Evolutionary conservation across 2,888 invertebrate genomes (phyloP), one percentile per base, ranked within the genome.

Genomic region (Ichneumoninae sp.): DNA sequence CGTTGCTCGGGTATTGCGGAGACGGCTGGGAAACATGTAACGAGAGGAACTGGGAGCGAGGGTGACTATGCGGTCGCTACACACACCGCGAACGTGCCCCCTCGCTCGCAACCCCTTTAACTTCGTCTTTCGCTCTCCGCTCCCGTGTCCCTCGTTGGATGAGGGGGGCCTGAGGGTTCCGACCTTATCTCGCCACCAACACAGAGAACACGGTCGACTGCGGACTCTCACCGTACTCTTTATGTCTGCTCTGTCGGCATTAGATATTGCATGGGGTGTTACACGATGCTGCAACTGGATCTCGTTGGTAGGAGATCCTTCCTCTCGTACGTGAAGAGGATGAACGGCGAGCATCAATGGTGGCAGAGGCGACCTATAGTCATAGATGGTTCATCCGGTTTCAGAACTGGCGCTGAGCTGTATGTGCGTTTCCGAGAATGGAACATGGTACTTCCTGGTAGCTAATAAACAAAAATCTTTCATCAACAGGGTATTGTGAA

Each of bases 11-110:
- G 26, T 36, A 52, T 79, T 52, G 52, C 36, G 47, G 71, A 65
- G 79, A 78, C 36, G 60, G 60, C 63, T 50, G n/a, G 10, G 63
- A 47, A 71, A 65, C 63, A 71, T 36, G 63, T 63, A 71, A 74
- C 60, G 47, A 60, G 74, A 74, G 19, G n/a, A 74, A n/a, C 63
- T 47, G 60, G 22, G 13, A 47, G 10, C 40, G 44, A 73, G 54
- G 44, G 22, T 57, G 73, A 73, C 66, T 66, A 57, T 63, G 73
- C 66, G 73, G 80, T 73, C 66, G 57, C 30, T 10, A 26, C 60
- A 10, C 26, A 13, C 26, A 80, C 44, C 16, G 40, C 40, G 26
- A 54, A n/a, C 40, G n/a, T 30, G 57, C 44, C 47, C 68, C 6
- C 47, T 57, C 63, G 40, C 26, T 30, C 44, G 7, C 16, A 66